A percentile compares a stretch with the other conserved stretches of the same genome.
These are phyloP conservation scores for Ptychobarbus kaznakovi DNA, from an alignment of 2,797 vertebrate genomes.

Conservation along the genomic window DNA sequence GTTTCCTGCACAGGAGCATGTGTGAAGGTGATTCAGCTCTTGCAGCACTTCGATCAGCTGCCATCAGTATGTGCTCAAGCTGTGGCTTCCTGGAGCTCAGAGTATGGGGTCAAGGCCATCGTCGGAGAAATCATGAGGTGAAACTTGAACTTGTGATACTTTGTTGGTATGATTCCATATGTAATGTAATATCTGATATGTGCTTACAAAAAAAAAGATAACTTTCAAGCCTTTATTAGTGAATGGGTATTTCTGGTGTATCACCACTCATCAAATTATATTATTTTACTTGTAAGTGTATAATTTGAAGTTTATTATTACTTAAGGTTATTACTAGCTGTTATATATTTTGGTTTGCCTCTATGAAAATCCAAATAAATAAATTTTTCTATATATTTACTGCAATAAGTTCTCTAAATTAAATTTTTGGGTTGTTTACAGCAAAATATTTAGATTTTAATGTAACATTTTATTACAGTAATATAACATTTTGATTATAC, in stretches of 20 bases:
- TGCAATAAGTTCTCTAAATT: not conserved
- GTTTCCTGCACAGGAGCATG: slow-evolving; percentile 81
- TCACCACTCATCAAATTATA: not conserved
- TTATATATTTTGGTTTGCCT: not conserved
- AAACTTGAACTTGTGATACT: not conserved
- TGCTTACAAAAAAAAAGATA: not conserved
- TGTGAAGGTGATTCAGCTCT: slow-evolving; percentile 92
- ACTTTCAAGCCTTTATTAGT: no score
- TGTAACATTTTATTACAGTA: not conserved
- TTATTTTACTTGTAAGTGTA: not conserved
- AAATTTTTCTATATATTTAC: no score
- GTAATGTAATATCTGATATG: not conserved
- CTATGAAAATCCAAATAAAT: not conserved
- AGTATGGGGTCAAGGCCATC: slow-evolving; percentile 89
- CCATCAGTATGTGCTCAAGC: slow-evolving; percentile 88
- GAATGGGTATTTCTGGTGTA: not conserved
- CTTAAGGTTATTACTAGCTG: not conserved
- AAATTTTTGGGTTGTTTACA: not conserved
- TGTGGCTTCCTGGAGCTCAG: slow-evolving; percentile 87
- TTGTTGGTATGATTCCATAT: not conserved
- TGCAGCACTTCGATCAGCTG: slow-evolving; percentile 95
- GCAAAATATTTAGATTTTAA: not conserved
- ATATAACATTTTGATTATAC: not conserved
- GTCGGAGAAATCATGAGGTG: slow-evolving; percentile 94
- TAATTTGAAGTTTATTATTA: not conserved